Base-by-base conservation (phyloP, 2,888 invertebrate species). In the Athetis lepigone region DNA sequence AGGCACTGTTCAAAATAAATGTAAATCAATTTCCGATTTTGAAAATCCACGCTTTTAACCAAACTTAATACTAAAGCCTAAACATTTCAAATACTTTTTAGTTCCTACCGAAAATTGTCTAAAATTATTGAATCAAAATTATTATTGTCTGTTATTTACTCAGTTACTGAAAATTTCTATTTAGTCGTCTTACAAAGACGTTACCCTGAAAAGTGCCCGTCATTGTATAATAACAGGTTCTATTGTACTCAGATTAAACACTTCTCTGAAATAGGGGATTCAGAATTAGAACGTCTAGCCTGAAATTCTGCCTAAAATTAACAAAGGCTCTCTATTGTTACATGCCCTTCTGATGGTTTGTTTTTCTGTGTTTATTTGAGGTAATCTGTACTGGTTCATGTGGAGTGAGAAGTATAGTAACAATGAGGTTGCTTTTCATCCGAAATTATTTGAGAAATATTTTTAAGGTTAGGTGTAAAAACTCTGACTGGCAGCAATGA, bases 191-290 rank as follows among this genome's bases (percentile, higher is more conserved):
- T 8, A 40, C 13, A 49, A 9, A 29, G 9, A 40, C 4, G 7
- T 39, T 8, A 19, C 3, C 9, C 11, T 27, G 16, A 68, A 66
- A 51, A 29, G n/a, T n/a, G 1, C 1, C 19, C n/a, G 29, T 29
- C 27, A 39, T 51, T 27, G 18, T 47, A 19, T 8, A 18, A 33
- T 51, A 47, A 73, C 51, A 58, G 54, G 45, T 27, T 23, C 13
- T 42, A 73, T 73, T 58, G 50, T 73, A 43, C 37, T 57, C 42
- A 29, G 36, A 63, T 63, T 55, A 36, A 46, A 63, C 46, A 55
- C 40, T 57, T 39, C n/a, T 18, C 56, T 21, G 4, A 68, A 71
- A 54, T 39, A 16, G 50, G n/a, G 33, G 21, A 50, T 73, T 51
- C 45, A 51, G 33, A 73, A 68, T 63, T 58, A 69, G 39, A 62